Conservation (phyloP, 1,140 invertebrate species). For the Diorhabda elongata region DNA sequence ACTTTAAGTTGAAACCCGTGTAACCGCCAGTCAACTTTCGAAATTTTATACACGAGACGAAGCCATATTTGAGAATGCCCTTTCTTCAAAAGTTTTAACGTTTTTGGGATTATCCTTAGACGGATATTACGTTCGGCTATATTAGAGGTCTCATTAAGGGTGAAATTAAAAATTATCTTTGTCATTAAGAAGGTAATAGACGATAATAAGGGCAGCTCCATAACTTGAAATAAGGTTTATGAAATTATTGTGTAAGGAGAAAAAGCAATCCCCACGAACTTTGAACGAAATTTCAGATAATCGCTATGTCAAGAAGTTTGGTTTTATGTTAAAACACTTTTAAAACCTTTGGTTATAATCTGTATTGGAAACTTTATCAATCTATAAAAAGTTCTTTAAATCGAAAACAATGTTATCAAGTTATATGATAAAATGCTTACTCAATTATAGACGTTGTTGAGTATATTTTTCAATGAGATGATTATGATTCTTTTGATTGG, state of each 20-base stretch:
- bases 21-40: neutral
- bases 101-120: neutral
- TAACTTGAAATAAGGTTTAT: neutral
- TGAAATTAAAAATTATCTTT: neutral
- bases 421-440: no score
- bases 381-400: no score
- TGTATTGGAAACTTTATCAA: no score
- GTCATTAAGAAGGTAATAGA: slow-evolving; percentile 2
- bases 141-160: slow-evolving; percentile 2
- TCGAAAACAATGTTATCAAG: no score
- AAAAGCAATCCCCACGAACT: neutral
- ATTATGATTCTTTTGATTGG: no score
- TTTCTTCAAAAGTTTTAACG: neutral
- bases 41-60: neutral
- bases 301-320: neutral
- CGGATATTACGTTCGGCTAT: neutral
- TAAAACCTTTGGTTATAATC: neutral
- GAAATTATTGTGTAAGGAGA: neutral
- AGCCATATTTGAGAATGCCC: neutral
- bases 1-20: neutral
- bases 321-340: neutral
- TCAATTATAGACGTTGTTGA: no score
- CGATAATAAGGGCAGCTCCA: neutral
- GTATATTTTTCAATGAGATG: no score
- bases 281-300: neutral